Percentiles rank a stretch among this genome's conserved stretches.
These are phyloP conservation scores for Uria lomvia DNA, from an alignment of 2,113 vertebrate genomes.

Conservation along the genomic window DNA sequence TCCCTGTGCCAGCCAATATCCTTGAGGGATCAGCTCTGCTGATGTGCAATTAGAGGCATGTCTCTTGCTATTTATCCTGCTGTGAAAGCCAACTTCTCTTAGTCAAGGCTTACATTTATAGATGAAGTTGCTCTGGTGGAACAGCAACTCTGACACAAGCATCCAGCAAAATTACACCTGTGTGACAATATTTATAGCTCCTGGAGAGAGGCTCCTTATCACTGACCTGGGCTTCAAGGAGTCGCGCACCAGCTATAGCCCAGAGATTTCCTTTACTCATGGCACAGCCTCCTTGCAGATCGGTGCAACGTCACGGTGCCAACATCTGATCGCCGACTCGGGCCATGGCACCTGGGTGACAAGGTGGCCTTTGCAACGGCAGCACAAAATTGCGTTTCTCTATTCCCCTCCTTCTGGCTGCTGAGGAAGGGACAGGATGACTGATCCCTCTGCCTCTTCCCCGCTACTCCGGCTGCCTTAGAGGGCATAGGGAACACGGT, in stretches of 20 bases:
- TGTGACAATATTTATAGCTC: constrained; percentile 58
- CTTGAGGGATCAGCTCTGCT: constrained; percentile 45
- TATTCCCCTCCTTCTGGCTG: neutral
- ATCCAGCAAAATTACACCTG: constrained; percentile 33
- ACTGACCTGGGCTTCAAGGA: constrained; percentile 24
- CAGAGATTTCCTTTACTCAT: neutral
- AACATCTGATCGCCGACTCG: neutral
- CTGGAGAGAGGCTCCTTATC: constrained; percentile 36
- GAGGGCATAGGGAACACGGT: neutral
- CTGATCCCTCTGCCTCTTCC: neutral
- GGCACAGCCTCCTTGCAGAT: fast-evolving
- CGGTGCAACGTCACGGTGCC: neutral
- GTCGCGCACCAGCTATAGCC: neutral
- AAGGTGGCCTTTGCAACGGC: neutral
- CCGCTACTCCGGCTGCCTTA: neutral
- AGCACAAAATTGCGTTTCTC: neutral
- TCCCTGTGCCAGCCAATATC: neutral
- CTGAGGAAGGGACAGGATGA: neutral
- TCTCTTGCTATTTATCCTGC: constrained; percentile 42
- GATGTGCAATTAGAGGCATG: constrained; percentile 39
- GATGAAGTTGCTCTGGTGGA: constrained; percentile 52
- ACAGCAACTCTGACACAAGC: constrained; percentile 19
- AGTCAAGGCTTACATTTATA: constrained; percentile 36
- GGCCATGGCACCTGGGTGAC: neutral
- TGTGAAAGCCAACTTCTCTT: constrained; percentile 43